Evolutionary conservation across 2,113 vertebrate species (phyloP), one percentile per base, ranked within the genome.

Genomic region (Diglossa brunneiventris): DNA sequence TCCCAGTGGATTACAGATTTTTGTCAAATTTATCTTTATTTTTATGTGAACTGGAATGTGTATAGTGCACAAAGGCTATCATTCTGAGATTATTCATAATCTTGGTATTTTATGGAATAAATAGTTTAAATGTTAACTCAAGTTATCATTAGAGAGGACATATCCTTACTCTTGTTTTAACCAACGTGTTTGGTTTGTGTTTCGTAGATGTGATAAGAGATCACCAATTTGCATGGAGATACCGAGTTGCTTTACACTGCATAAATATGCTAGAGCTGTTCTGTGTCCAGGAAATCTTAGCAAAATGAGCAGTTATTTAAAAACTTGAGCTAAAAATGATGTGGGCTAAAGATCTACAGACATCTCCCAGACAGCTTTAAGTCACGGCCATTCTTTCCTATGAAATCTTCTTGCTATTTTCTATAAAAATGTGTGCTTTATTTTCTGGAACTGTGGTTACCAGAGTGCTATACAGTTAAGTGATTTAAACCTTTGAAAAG

Each of bases 401-500:
- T 69, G 61, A 90, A 83, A 81, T 87, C 42, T 50, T 90, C 55
- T 69, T 92, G 39, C 64, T 92, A 10, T 94, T 81, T 92, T 89
- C 81, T 81, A 67, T 67, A 81, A 84, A 90, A 90, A 52, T 12
- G 11, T 66, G 19, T 82, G 41, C 63, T 87, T 89, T 78, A 61
- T 91, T 81, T 89, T 89, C 53, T 89, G 87, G 62, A 92, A 44
- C 83, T 14, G 8, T 96, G 81, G 80, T 93, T 96, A 89, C 80
- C 87, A 53, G 47, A 64, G 44, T 66, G 22, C 66, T 89, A 16
- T 66, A 82, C 44, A 66, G 80, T 76, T 46, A 90, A 70, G 59
- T 90, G 69, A 95, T 89, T 93, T 94, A 81, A 95, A 75, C 64
- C 68, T 94, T 87, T 92, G 87, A 50, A 81, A 94, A 61, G 81